Percentiles rank a stretch among this genome's conserved stretches.
Evolutionary conservation across 2,888 invertebrate species (phyloP).

Genomic region (Tachina lurida): DNA sequence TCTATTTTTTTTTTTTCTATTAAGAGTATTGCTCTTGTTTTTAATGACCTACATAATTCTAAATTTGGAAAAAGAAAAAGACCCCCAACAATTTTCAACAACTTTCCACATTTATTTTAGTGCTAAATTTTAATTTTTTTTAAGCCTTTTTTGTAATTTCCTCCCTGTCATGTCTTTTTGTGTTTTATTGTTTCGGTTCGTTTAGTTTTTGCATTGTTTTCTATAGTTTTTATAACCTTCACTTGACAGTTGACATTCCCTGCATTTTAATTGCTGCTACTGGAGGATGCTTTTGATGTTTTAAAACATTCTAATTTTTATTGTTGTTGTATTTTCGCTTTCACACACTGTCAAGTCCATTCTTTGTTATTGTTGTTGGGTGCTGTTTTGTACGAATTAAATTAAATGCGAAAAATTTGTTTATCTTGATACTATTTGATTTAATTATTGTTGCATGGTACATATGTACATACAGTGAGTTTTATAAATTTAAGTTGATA

Average conservation of each 20-base stretch:
- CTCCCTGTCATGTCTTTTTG: slow-evolving; percentile 40
- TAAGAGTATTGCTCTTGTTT: neutral
- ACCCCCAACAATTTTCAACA: neutral
- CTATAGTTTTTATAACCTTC: slow-evolving; percentile 62
- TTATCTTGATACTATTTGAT: slow-evolving; percentile 44
- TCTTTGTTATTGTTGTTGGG: slow-evolving; percentile 23
- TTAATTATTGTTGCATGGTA: slow-evolving; percentile 35
- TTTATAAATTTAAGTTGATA: no score
- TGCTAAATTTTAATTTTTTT: slow-evolving; percentile 20
- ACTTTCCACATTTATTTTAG: slow-evolving; percentile 3
- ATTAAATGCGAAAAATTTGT: slow-evolving; percentile 27
- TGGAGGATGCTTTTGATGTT: slow-evolving; percentile 17
- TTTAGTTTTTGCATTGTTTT: slow-evolving; percentile 59
- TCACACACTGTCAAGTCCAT: slow-evolving; percentile 66
- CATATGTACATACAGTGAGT: no score
- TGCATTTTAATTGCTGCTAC: slow-evolving; percentile 40
- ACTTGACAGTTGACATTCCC: slow-evolving; percentile 70
- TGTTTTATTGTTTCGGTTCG: slow-evolving; percentile 62
- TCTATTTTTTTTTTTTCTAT: neutral
- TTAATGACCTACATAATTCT: slow-evolving; percentile 29
- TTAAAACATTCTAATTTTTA: neutral
- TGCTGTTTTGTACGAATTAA: slow-evolving; percentile 28
- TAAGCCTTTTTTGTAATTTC: slow-evolving; percentile 29
- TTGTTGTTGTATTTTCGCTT: slow-evolving; percentile 59
- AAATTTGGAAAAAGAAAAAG: neutral